Base-by-base conservation (phyloP, 2,797 vertebrate genomes). In the Denticeps clupeoides region DNA sequence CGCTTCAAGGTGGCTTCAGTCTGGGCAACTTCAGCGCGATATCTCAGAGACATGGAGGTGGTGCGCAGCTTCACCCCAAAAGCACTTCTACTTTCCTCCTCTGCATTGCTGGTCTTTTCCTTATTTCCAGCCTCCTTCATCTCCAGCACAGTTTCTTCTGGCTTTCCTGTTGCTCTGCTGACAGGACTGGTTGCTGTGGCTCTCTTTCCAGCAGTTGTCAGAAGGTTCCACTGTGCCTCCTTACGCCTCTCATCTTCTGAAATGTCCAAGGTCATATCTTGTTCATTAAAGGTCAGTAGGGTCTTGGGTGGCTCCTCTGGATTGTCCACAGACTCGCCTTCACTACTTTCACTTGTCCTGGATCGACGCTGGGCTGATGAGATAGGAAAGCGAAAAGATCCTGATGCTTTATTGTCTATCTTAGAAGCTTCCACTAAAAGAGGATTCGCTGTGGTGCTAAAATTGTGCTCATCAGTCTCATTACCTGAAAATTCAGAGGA, bases 31-130 rank as follows among this genome's bases (percentile, higher is more conserved):
- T 84, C 80, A 37, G 56, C 55, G 31, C 65, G 73, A 8, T 76
- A 80, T 66, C 68, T 85, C 37, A 83, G 56, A 8, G 83, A 89
- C 31, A 83, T 62, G 1, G 87, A 89, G 1, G 86, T 87, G 56
- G 82, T 79, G 51, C 87, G 79, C 25, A 91, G 82, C 64, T 86
- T 88, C 54, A 88, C 72, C 6, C 82, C 82, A 62, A 91, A 90
- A 41, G 77, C 73, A 49, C 44, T 73, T 63, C 58, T 79, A 28
- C 72, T 71, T 56, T 79, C 77, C 18, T 53, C 38, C 16, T 18
- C 19, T 41, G 49, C 43, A 5, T 48, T 54, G n/a, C n/a, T n/a
- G 18, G 2, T 22, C 49, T 44, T 43, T 6, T 50, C 38, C 23
- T 15, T 46, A 23, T 29, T 38, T 8, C 42, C 13, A 22, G 24